Conservation (phyloP, 2,113 vertebrate species). For the Numida meleagris region DNA sequence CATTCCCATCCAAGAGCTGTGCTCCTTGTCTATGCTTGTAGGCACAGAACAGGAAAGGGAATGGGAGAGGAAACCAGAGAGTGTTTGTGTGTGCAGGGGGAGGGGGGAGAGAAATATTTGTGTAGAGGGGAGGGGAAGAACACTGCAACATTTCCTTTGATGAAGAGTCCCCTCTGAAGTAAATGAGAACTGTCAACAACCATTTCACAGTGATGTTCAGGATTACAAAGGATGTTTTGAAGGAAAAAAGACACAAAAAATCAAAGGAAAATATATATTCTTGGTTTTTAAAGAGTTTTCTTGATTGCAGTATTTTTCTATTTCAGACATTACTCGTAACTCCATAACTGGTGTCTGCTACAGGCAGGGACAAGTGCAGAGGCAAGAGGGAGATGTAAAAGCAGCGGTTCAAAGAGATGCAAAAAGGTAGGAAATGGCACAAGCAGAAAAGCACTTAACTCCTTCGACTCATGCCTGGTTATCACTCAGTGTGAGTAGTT, state of each 20-base stretch:
- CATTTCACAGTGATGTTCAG: background rate
- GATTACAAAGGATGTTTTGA: background rate
- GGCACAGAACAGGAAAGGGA: background rate
- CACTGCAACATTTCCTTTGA: background rate
- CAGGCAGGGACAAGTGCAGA: background rate
- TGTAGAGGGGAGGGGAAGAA: background rate
- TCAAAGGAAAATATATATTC: background rate
- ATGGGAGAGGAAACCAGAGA: background rate
- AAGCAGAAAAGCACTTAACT: background rate
- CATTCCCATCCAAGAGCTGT: background rate
- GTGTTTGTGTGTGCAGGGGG: background rate
- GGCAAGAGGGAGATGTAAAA: background rate
- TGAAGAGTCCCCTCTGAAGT: background rate
- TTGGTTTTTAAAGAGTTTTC: background rate
- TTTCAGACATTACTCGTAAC: background rate
- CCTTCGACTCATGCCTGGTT: background rate
- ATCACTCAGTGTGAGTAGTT: background rate
- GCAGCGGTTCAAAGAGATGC: background rate
- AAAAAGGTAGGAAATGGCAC: background rate
- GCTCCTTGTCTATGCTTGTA: background rate
- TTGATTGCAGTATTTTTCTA: background rate
- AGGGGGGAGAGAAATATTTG: background rate
- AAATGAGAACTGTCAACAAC: background rate
- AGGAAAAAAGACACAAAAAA: background rate
- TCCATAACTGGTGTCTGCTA: background rate